Conservation (phyloP, 1,140 invertebrate genomes). For the Odontomachus brunneus region DNA sequence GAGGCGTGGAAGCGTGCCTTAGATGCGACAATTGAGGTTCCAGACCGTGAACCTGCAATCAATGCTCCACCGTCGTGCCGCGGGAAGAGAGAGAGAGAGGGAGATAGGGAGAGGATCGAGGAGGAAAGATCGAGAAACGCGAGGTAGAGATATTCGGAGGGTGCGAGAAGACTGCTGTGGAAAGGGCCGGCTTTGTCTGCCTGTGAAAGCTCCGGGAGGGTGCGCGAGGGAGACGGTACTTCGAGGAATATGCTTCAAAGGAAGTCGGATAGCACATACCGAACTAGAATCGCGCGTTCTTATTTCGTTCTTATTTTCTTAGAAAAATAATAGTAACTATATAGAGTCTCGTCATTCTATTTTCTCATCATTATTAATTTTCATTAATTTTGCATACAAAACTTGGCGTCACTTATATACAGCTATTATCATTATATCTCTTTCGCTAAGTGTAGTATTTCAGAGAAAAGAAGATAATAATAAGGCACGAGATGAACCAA, state of each 20-base stretch:
- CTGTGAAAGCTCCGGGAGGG: conserved; percentile 80
- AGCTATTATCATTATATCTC: too few species aligned
- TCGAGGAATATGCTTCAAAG: conserved; percentile 74
- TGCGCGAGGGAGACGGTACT: conserved; percentile 64
- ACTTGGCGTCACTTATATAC: too few species aligned
- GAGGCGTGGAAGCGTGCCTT: conserved; percentile 82
- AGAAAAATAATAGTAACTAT: too few species aligned
- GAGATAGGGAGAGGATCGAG: conserved; percentile 55
- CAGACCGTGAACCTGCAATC: conserved; percentile 84
- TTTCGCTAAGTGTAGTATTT: too few species aligned
- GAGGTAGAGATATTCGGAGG: conserved; percentile 63
- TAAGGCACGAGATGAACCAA: too few species aligned
- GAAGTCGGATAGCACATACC: conserved; percentile 66
- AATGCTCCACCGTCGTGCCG: conserved; percentile 77
- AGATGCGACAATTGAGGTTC: conserved; percentile 84
- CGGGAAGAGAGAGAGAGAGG: conserved; percentile 53
- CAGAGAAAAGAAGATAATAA: background rate
- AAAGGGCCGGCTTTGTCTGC: conserved; percentile 82
- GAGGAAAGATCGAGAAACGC: conserved; percentile 57
- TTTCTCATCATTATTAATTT: too few species aligned
- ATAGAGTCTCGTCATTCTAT: too few species aligned
- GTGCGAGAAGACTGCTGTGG: conserved; percentile 70
- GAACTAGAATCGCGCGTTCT: conserved; percentile 66
- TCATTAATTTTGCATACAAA: too few species aligned
- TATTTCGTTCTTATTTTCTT: too few species aligned